Evolutionary conservation across 2,888 invertebrate species (phyloP), one percentile per base, ranked within the genome.

Genomic region (Athalia cordata): DNA sequence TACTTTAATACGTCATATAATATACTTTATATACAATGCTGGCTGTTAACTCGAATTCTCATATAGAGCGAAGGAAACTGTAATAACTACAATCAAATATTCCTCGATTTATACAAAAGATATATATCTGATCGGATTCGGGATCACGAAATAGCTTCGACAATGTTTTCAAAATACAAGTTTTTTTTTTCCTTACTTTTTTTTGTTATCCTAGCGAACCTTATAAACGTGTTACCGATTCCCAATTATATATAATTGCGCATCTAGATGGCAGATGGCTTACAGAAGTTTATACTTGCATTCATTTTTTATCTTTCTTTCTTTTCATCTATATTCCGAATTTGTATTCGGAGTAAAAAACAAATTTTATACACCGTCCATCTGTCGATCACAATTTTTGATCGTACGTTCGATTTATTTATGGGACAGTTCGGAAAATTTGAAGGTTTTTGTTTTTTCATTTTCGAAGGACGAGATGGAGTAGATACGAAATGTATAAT

Each of bases 71-170:
- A 43, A 15, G 76, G 72, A 65, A 74, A 61, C 62, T 79, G 84
- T 89, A 89, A 89, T 88, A 84, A 89, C 88, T 87, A 84, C 85
- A 88, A 89, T 89, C 89, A 87, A 29, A 29, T 29, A 29, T 86
- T 86, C 80, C 84, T 82, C 85, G 86, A 86, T 87, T 87, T 85
- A 29, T 29, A 29, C 29, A 29, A 88, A 86, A 85, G 85, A 83
- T 85, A 84, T 87, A 55, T n/a, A 29, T 59, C 85, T 81, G 87
- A 87, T 87, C 85, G 85, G 80, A 84, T 85, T 29, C 83, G 80
- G 84, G 80, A 83, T 85, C 83, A 81, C 83, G 81, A 84, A 86
- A 85, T 83, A 81, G 83, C 83, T 84, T 85, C 83, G 83, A 85
- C 82, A 83, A 80, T 84, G 84, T 86, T 87, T 86, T 86, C 82